Evolutionary conservation across 2,888 invertebrate genomes (phyloP), one percentile per base, ranked within the genome.

Genomic region (Germaria angustata): DNA sequence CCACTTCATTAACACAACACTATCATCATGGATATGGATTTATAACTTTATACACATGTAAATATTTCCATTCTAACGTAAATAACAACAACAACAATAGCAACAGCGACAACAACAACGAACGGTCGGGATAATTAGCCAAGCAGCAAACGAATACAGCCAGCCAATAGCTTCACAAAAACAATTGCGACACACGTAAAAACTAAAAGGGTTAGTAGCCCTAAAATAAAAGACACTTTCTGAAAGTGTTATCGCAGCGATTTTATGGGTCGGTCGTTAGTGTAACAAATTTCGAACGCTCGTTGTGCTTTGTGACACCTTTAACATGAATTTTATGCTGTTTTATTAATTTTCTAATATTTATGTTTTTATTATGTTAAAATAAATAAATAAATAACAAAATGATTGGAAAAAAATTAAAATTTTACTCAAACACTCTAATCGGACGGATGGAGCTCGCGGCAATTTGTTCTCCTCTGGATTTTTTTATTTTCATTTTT

Each of bases 341-440:
- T 51, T 68, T 76, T 68, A 51, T 68, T 76, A 51, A 68, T 68
- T 51, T 51, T 34, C 5, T 28, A 2, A 51, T 55, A 76, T 76
- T 68, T 68, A 68, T 77, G 59, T 41, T 51, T 69, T 77, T 68
- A 68, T 68, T 68, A 77, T 77, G 76, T 34, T 41, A 77, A 68
- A 76, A 36, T 20, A 39, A 22, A 46, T 28, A 75, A 24, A 6
- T 32, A n/a, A n/a, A n/a, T n/a, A n/a, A n/a, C n/a, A n/a, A n/a
- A n/a, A n/a, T n/a, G n/a, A n/a, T 2, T 0, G 0, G 41, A 51
- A 17, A 53, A 44, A 65, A 63, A 44, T 55, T 55, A 51, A 49
- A 32, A 49, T 61, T 72, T 61, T 61, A 72, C 49, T 61, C 24
- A 36, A 57, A 11, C 9, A 57, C 11, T 32, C n/a, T 13, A 41